Percentiles rank a stretch among this genome's conserved stretches.
Conservation (phyloP, 2,888 invertebrate genomes). For the Oxyscelio sp. region DNA sequence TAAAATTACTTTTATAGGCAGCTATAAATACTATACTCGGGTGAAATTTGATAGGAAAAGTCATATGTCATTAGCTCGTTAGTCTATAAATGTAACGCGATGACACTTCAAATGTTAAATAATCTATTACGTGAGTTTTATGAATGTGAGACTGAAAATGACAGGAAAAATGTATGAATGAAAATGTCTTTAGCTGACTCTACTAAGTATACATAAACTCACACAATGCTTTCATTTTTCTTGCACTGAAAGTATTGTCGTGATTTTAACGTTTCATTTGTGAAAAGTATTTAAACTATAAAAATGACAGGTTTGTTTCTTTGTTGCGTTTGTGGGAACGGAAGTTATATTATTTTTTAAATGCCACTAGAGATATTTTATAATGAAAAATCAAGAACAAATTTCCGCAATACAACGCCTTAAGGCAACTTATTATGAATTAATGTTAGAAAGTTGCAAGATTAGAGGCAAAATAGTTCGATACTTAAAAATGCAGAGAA, state of each 20-base stretch:
- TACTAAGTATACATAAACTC: neutral
- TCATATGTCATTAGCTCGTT: neutral
- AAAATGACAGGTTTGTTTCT: conserved; percentile 2
- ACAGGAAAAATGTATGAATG: conserved; percentile 16
- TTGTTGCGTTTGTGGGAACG: neutral
- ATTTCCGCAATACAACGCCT: conserved; percentile 21
- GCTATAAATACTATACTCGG: too few relatives aligned
- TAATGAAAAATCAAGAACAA: conserved; percentile 12
- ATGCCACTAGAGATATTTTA: neutral
- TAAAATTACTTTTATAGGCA: too few relatives aligned
- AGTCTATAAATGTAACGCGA: neutral
- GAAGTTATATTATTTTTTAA: neutral
- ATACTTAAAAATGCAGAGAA: neutral
- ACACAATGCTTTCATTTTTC: conserved; percentile 12
- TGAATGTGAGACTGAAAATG: conserved; percentile 3
- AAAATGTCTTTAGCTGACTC: conserved; percentile 1
- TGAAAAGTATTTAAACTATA: neutral
- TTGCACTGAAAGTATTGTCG: neutral
- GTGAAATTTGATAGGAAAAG: neutral
- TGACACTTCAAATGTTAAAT: conserved; percentile 1
- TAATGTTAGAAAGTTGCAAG: conserved; percentile 51
- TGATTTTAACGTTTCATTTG: neutral
- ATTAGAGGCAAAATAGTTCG: conserved; percentile 17
- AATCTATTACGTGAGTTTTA: conserved; percentile 9
- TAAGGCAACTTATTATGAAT: conserved; percentile 38